Conservation (phyloP, 2,888 invertebrate genomes). For the Rhaphigaster nebulosa region DNA sequence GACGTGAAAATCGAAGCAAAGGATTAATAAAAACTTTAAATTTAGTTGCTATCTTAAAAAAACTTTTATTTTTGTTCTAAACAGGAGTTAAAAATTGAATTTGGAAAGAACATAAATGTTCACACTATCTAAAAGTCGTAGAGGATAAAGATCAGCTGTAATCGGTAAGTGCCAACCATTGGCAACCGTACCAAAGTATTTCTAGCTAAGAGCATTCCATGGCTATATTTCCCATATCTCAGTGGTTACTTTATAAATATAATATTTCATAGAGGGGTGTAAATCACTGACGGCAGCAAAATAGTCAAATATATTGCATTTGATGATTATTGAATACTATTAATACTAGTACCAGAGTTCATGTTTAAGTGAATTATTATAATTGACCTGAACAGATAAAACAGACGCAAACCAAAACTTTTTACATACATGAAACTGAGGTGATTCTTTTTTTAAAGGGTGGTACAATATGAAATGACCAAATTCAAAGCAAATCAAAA, state of each 20-base stretch:
- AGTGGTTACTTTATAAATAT: not conserved
- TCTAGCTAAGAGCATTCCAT: slow-evolving; percentile 5
- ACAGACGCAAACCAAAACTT: too few relatives aligned
- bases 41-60: too few relatives aligned
- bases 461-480: too few relatives aligned
- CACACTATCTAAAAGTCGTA: not conserved
- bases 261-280: not conserved
- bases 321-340: not conserved
- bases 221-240: not conserved
- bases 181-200: slow-evolving; percentile 14
- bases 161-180: slow-evolving; percentile 4
- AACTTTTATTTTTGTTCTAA: not conserved
- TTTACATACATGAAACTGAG: too few relatives aligned
- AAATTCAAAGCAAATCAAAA: too few relatives aligned
- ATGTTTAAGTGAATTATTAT: too few relatives aligned
- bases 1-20: too few relatives aligned
- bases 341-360: too few relatives aligned
- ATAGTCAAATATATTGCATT: too few relatives aligned
- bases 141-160: not conserved
- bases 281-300: not conserved
- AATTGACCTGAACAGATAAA: too few relatives aligned
- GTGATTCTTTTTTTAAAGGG: too few relatives aligned
- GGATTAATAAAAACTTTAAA: too few relatives aligned
- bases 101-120: not conserved
- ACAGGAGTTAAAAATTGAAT: not conserved